Conservation (phyloP, 2,797 vertebrate genomes). For the Cygnus olor region DNA sequence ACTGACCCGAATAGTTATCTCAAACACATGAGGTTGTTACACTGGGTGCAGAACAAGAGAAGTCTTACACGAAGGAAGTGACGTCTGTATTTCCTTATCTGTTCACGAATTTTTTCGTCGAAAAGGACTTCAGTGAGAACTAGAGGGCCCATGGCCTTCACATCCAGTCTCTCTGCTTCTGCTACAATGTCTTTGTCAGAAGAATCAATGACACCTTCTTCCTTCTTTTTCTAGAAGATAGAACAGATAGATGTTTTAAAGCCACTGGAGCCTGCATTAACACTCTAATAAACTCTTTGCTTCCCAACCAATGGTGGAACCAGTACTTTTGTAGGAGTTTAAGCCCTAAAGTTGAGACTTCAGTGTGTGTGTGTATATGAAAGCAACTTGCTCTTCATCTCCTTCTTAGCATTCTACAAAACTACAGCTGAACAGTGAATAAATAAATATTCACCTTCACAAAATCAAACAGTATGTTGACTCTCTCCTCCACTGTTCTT, state of each 20-base stretch:
- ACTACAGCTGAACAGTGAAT: background rate
- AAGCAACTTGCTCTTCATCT: background rate
- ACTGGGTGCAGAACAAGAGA: fast-evolving
- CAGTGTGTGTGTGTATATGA: too few species aligned
- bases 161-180: slow-evolving; percentile 95
- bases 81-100: slow-evolving; percentile 94
- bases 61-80: slow-evolving; percentile 92
- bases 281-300: fast-evolving
- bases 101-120: slow-evolving; percentile 94
- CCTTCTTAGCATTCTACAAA: background rate
- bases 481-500: slow-evolving; percentile 93
- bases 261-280: fast-evolving
- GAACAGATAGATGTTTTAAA: background rate
- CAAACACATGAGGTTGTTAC: background rate
- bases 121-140: slow-evolving; percentile 97
- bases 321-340: background rate
- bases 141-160: slow-evolving; percentile 94
- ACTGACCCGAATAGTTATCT: fast-evolving
- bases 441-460: slow-evolving; percentile 86
- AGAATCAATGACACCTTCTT: slow-evolving; percentile 86
- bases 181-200: slow-evolving; percentile 95
- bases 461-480: slow-evolving; percentile 96
- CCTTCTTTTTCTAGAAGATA: slow-evolving; percentile 89
- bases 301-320: background rate
- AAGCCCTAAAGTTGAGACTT: background rate